Evolutionary conservation across 2,888 invertebrate species (phyloP).

Genomic region (Cryptocheilus praepositus): DNA sequence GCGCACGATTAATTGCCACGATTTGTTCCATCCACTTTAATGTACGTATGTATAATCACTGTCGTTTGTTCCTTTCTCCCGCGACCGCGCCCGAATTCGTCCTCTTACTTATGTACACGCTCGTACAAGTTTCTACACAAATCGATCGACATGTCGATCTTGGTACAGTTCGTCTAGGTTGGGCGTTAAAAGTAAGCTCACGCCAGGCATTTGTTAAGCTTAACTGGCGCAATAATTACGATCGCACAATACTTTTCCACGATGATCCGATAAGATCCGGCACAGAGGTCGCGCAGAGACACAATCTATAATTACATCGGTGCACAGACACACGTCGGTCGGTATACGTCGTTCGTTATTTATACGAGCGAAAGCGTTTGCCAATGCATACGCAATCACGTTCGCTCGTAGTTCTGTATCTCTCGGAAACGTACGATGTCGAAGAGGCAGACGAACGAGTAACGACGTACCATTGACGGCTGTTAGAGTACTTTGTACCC

Average conservation of each 20-base stretch:
- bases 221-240: conserved; percentile 57
- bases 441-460: too few species aligned
- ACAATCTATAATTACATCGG: conserved; percentile 72
- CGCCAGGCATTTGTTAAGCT: conserved; percentile 41
- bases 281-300: conserved; percentile 64
- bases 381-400: too few species aligned
- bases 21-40: conserved; percentile 48
- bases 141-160: conserved; percentile 48
- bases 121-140: conserved; percentile 15
- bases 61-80: conserved; percentile 48
- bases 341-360: too few species aligned
- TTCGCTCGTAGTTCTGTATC: too few species aligned
- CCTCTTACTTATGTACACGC: conserved; percentile 23
- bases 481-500: too few species aligned
- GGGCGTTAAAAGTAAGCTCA: conserved; percentile 14
- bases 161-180: conserved; percentile 30
- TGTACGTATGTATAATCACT: conserved; percentile 41
- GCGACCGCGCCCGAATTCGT: conserved; percentile 50
- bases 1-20: conserved; percentile 46
- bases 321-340: conserved; percentile 37
- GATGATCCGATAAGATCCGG: conserved; percentile 57
- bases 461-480: too few species aligned
- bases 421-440: too few species aligned
- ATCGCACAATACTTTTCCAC: conserved; percentile 54
- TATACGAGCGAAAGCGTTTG: too few species aligned